These are phyloP conservation scores for Galago senegalensis DNA, from an alignment of 2,797 vertebrate genomes.

Conservation along the genomic window DNA sequence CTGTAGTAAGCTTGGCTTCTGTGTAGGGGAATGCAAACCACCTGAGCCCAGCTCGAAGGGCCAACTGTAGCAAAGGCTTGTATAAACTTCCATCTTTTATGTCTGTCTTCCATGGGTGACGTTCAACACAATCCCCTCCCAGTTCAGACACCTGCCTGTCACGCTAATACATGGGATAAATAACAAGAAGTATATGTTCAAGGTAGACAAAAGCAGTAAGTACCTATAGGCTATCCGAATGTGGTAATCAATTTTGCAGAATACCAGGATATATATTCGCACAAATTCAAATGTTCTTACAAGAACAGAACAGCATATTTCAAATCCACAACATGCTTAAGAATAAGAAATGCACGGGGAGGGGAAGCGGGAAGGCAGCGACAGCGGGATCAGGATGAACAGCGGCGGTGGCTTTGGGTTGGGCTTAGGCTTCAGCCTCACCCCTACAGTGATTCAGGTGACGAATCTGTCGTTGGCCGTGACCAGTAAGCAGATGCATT, in stretches of 20 bases:
- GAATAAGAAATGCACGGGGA: not conserved
- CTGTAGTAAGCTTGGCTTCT: not conserved
- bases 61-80: not conserved
- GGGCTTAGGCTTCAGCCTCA: no score
- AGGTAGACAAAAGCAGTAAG: not conserved
- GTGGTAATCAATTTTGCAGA: not conserved
- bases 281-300: slow-evolving; percentile 7
- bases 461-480: no score
- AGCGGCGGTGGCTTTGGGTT: no score
- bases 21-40: not conserved
- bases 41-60: not conserved
- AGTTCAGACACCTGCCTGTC: not conserved
- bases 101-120: not conserved
- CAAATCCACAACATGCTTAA: not conserved
- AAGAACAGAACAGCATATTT: not conserved
- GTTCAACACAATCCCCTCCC: not conserved
- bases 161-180: not conserved
- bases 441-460: no score
- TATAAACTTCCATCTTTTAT: not conserved
- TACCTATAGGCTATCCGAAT: not conserved
- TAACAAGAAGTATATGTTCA: not conserved
- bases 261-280: not conserved
- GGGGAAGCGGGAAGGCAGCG: no score
- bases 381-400: no score
- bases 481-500: no score